Evolutionary conservation across 2,888 invertebrate genomes (phyloP), one percentile per base, ranked within the genome.

Genomic region (Drosophila aldrichi): DNA sequence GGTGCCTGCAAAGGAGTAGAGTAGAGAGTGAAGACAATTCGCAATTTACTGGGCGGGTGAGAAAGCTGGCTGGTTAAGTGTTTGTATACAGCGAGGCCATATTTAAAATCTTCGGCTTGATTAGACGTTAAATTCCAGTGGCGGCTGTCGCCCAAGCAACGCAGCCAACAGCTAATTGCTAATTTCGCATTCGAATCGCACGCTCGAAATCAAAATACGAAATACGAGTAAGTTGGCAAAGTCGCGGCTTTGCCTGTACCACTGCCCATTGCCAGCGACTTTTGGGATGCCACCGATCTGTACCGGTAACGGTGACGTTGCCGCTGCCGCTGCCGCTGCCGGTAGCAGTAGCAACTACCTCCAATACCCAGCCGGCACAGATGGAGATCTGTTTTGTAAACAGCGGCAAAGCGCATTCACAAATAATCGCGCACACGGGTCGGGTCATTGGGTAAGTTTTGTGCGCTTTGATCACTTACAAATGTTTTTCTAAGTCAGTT

Each of bases 151-250:
- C 60, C 64, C 46, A 36, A 57, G 61, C 70, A 71, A 63, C 75
- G 66, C 49, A 65, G 72, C 56, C 59, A 49, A 65, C 51, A 81
- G 75, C 79, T 88, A 87, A 85, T 88, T 88, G 89, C 81, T 88
- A 80, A 88, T 84, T 88, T 87, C 72, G 81, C 73, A 88, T 84
- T 86, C 88, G 82, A 82, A 88, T 84, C 87, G 84, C 87, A 77
- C 56, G 68, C 75, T 69, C 71, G 75, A 81, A 81, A 83, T 83
- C 84, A 54, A 48, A 60, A 60, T 60, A 51, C 82, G 74, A 77
- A 75, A 70, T 70, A 51, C 66, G 71, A 78, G 57, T 78, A 77
- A 79, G 84, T 77, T 81, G 70, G 76, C 83, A 70, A 68, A 76
- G 44, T 44, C 46, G 54, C 69, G 51, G 46, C 67, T 43, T 29